Percentiles rank a stretch among this genome's conserved stretches.
phyloP scores from a whole-genome alignment of 1,140 invertebrate species.

The Chionoecetes opilio region DNA sequence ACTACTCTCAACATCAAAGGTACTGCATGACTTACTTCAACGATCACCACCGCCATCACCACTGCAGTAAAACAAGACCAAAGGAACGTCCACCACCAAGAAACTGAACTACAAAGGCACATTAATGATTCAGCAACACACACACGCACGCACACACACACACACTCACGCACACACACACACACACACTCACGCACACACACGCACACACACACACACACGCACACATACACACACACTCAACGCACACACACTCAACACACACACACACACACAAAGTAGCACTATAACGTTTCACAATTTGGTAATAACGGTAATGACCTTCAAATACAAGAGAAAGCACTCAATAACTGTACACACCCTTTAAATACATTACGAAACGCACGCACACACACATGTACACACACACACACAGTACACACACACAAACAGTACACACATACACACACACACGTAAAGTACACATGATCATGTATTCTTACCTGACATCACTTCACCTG shows the following conservation, averaged over 20 bases:
- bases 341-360: neutral
- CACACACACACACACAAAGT: neutral
- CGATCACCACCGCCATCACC: no score
- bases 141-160: slow-evolving; percentile 31
- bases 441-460: neutral
- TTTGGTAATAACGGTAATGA: neutral
- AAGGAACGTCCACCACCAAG: no score
- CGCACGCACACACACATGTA: neutral
- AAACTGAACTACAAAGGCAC: neutral
- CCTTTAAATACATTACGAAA: neutral
- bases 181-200: slow-evolving; percentile 30
- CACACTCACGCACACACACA: neutral
- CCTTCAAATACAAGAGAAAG: neutral
- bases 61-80: no score
- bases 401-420: neutral
- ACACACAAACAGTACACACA: neutral
- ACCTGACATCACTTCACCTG: neutral
- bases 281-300: neutral
- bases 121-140: neutral
- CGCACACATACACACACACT: no score
- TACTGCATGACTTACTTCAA: no score
- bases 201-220: slow-evolving; percentile 1
- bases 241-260: slow-evolving; percentile 21
- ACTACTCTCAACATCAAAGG: no score
- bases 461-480: neutral